A percentile compares a stretch with the other conserved stretches of the same genome.
Evolutionary conservation across 2,797 vertebrate genomes (phyloP).

Genomic region (Fistularia commersonii): DNA sequence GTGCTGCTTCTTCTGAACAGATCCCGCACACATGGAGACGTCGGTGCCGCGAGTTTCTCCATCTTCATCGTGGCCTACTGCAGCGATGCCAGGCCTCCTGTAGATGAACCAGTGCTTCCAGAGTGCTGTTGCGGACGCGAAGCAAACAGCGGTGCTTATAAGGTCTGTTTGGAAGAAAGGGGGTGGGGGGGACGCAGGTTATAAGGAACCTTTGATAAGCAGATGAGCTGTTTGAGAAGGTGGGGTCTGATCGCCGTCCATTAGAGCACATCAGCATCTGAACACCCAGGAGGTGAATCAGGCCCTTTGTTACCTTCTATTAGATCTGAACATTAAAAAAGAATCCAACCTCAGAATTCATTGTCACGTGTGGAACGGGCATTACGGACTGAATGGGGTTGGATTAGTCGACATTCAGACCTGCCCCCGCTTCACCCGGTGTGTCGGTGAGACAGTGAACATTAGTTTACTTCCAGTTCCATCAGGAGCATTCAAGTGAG

Average conservation of each 20-base stretch:
- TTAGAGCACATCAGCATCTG: background rate
- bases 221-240: slow-evolving; percentile 17
- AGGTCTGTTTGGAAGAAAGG: slow-evolving; percentile 29
- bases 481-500: too few relatives aligned
- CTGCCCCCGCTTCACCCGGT: too few relatives aligned
- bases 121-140: background rate
- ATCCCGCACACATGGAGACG: background rate
- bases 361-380: too few relatives aligned
- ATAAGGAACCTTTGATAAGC: slow-evolving; percentile 26
- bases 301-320: too few relatives aligned
- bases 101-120: too few relatives aligned
- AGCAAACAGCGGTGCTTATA: slow-evolving; percentile 5
- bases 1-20: slow-evolving; percentile 36
- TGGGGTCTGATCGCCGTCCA: background rate
- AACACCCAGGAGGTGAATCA: background rate
- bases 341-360: too few relatives aligned
- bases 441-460: too few relatives aligned
- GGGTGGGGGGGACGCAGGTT: slow-evolving; percentile 16
- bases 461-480: too few relatives aligned
- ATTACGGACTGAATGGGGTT: too few relatives aligned
- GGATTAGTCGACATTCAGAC: too few relatives aligned
- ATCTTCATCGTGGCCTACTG: slow-evolving; percentile 9
- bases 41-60: slow-evolving; percentile 11
- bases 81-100: too few relatives aligned
- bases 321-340: too few relatives aligned